Percentiles rank a stretch among this genome's conserved stretches.
phyloP scores from a whole-genome alignment of 2,888 invertebrate species.

The Rhagium mordax region DNA sequence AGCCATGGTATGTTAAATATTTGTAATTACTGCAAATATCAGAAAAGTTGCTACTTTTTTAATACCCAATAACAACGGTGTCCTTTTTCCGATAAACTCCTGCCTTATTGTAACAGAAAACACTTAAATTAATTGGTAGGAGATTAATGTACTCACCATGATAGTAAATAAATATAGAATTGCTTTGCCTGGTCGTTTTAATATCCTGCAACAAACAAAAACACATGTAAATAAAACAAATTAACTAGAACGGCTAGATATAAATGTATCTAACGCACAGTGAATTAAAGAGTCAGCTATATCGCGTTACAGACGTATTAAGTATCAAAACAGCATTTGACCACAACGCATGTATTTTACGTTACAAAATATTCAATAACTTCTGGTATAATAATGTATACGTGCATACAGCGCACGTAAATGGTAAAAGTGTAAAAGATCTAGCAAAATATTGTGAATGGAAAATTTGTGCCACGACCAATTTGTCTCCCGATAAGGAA shows the following conservation, averaged over 20 bases:
- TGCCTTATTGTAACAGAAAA: no score
- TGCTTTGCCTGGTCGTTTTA: conserved; percentile 57
- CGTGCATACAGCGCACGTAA: no score
- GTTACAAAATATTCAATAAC: background rate
- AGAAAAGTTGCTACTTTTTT: no score
- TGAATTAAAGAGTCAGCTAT: conserved; percentile 34
- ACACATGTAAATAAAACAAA: conserved; percentile 49
- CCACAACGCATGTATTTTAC: conserved; percentile 42
- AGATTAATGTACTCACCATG: conserved; percentile 51
- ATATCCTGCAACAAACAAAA: conserved; percentile 57
- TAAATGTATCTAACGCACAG: conserved; percentile 20
- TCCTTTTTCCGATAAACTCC: no score
- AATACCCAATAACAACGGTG: no score
- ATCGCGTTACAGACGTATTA: conserved; percentile 43
- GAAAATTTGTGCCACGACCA: background rate
- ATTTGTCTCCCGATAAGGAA: background rate
- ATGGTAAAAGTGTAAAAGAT: no score
- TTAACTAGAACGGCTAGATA: conserved; percentile 37
- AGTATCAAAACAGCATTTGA: conserved; percentile 48
- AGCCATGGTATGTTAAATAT: no score
- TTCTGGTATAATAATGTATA: background rate
- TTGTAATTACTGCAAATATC: no score
- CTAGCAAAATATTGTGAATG: no score
- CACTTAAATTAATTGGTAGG: background rate
- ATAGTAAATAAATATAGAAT: conserved; percentile 55